Percentiles rank a stretch among this genome's conserved stretches.
These are phyloP conservation scores for Chrysomallon squamiferum DNA, from an alignment of 1,140 invertebrate species.

Conservation along the genomic window DNA sequence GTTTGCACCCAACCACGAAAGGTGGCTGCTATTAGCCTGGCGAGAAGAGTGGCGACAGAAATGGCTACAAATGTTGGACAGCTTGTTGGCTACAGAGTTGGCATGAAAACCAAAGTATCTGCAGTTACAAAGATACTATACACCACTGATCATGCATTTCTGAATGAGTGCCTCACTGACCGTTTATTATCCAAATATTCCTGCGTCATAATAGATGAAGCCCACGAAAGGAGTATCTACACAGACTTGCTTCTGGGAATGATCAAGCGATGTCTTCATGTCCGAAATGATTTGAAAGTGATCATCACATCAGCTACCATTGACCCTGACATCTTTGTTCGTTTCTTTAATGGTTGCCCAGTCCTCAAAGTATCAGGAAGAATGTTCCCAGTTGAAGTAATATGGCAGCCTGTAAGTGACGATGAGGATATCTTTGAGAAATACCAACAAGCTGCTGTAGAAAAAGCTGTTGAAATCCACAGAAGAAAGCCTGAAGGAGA, in stretches of 20 bases:
- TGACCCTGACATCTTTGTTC: conserved; percentile 65
- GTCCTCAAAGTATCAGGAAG: conserved; percentile 94
- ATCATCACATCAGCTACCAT: conserved; percentile 60
- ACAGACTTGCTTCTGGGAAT: conserved; percentile 91
- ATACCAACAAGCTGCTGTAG: conserved; percentile 93
- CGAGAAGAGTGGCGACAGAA: conserved; percentile 50
- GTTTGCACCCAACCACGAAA: conserved; percentile 67
- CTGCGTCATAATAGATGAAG: conserved; percentile 92
- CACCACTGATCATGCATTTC: conserved; percentile 97
- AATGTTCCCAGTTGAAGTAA: conserved; percentile 87
- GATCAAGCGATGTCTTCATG: conserved; percentile 68
- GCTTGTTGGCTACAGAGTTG: conserved; percentile 66
- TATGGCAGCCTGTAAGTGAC: conserved; percentile 78
- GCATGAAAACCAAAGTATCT: conserved; percentile 75
- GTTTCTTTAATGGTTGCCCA: conserved; percentile 89
- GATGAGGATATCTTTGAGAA: conserved; percentile 78
- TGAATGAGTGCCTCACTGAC: conserved; percentile 89
- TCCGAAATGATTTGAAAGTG: conserved; percentile 40
- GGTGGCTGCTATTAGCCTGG: conserved; percentile 54
- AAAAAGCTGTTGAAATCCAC: conserved; percentile 95
- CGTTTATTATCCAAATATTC: conserved; percentile 68
- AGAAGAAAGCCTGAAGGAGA: conserved; percentile 87
- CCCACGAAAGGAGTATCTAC: conserved; percentile 93
- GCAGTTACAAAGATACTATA: conserved; percentile 83
- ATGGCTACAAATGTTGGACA: conserved; percentile 41